These are phyloP conservation scores for Podargus strigoides DNA, from an alignment of 2,797 vertebrate genomes.

Conservation along the genomic window DNA sequence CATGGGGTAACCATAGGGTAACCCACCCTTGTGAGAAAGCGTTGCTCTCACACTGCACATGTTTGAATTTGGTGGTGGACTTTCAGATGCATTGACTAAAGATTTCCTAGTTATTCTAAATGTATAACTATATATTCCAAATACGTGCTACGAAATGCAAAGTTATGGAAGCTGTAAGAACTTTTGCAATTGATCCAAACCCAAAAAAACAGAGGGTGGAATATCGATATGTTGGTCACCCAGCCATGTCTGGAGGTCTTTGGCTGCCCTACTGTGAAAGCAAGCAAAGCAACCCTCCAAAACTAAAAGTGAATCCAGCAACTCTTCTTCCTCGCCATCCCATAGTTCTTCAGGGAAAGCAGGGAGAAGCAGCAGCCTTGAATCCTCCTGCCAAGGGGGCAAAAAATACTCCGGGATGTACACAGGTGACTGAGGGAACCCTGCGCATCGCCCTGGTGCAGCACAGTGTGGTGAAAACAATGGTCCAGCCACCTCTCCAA, in stretches of 20 bases:
- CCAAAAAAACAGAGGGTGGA: neutral
- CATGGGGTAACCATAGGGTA: neutral
- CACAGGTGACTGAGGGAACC: neutral
- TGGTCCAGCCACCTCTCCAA: neutral
- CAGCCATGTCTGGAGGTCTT: neutral
- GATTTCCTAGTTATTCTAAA: neutral
- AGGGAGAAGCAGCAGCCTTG: neutral
- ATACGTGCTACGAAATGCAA: neutral
- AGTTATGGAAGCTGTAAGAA: neutral
- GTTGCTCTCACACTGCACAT: no score
- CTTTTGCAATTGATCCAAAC: neutral
- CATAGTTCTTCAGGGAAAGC: neutral
- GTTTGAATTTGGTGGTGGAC: rapidly evolving
- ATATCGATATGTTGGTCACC: neutral
- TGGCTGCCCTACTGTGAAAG: neutral
- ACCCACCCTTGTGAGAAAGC: neutral
- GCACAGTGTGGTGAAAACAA: neutral
- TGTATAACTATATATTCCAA: neutral
- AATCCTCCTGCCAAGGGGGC: neutral
- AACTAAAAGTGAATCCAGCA: neutral
- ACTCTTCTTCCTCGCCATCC: neutral
- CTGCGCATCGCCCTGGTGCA: neutral
- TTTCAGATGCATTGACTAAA: no score
- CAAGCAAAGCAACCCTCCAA: neutral
- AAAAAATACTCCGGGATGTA: neutral